These are phyloP conservation scores for Telmatherina bonti DNA, from an alignment of 2,797 vertebrate genomes.

Conservation along the genomic window DNA sequence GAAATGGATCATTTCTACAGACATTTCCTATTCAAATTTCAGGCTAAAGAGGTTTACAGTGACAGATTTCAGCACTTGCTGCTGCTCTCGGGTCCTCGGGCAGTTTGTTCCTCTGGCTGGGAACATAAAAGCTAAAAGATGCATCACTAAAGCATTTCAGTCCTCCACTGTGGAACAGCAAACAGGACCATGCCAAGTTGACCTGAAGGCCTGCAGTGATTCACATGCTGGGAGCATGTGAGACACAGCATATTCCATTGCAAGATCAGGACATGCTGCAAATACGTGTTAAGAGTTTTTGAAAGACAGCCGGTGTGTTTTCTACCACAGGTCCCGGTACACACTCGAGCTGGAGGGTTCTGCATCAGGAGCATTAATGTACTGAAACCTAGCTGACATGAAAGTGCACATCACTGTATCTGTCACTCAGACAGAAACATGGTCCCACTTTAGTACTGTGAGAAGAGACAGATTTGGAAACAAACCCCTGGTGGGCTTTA, in stretches of 20 bases:
- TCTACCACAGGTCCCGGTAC: neutral
- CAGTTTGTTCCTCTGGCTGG: neutral
- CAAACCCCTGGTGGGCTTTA: neutral
- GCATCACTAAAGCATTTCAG: neutral
- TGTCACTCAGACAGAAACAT: neutral
- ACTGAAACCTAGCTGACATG: neutral
- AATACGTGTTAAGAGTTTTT: neutral
- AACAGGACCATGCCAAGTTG: neutral
- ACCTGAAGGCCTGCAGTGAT: neutral
- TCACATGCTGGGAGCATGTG: neutral
- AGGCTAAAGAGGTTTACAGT: neutral
- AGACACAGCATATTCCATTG: neutral
- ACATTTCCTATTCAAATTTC: neutral
- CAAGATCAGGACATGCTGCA: neutral
- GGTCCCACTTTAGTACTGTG: neutral
- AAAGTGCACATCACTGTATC: neutral
- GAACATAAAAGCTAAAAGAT: neutral
- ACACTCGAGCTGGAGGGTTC: neutral
- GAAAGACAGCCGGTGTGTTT: neutral
- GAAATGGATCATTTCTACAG: neutral
- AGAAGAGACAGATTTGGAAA: too few species aligned
- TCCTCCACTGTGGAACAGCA: neutral
- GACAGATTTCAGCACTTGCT: neutral
- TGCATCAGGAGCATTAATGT: neutral
- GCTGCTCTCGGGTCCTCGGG: neutral